Conservation (phyloP, 2,888 invertebrate species). For the Odontomyia ornata region DNA sequence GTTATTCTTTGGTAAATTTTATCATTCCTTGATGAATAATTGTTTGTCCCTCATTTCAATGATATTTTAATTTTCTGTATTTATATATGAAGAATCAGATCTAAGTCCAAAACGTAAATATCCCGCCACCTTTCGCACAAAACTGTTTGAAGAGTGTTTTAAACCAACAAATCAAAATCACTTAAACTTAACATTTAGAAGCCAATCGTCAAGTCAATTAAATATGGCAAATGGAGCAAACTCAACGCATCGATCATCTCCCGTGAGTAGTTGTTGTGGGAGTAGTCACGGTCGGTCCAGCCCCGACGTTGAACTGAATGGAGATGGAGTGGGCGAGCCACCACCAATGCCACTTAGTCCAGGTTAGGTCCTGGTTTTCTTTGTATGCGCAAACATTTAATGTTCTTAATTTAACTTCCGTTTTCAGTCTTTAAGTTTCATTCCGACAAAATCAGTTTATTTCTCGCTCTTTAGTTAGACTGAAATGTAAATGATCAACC, state of each 20-base stretch:
- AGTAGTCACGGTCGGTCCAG: slow-evolving; percentile 65
- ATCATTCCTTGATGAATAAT: too few relatives aligned
- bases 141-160: too few relatives aligned
- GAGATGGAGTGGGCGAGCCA: slow-evolving; percentile 58
- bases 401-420: slow-evolving; percentile 28
- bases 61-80: too few relatives aligned
- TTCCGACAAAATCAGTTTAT: neutral
- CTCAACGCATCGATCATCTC: slow-evolving; percentile 65
- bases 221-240: slow-evolving; percentile 64
- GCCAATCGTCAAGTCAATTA: slow-evolving; percentile 64
- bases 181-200: slow-evolving; percentile 56
- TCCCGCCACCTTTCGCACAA: too few relatives aligned
- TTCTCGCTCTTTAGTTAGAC: slow-evolving; percentile 1
- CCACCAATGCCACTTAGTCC: slow-evolving; percentile 64
- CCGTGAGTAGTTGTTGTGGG: slow-evolving; percentile 66
- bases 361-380: slow-evolving; percentile 63
- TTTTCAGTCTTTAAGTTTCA: slow-evolving; percentile 34
- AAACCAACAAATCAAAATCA: too few relatives aligned
- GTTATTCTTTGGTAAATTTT: too few relatives aligned
- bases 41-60: too few relatives aligned
- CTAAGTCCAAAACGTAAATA: too few relatives aligned
- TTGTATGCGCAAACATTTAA: slow-evolving; percentile 19
- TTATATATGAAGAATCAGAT: too few relatives aligned
- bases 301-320: slow-evolving; percentile 62
- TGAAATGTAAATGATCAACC: slow-evolving; percentile 3